Evolutionary conservation across 2,888 invertebrate genomes (phyloP).

Genomic region (Encarsia formosa): DNA sequence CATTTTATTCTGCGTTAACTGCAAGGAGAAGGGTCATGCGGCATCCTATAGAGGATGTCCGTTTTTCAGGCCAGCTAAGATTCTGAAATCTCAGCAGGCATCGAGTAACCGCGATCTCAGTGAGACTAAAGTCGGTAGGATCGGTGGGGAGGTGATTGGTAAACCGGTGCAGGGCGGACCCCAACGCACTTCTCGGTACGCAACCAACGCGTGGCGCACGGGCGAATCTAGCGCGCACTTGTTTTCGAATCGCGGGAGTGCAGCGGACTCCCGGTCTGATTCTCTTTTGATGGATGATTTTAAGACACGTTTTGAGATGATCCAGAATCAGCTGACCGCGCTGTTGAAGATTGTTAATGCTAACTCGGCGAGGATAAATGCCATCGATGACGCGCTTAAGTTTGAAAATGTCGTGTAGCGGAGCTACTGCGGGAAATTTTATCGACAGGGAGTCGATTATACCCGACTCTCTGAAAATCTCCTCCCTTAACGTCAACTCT

Average conservation of each 20-base stretch:
- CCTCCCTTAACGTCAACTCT: slow-evolving; percentile 6
- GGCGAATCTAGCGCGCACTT: too few relatives aligned
- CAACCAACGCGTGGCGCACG: too few relatives aligned
- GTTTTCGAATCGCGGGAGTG: too few relatives aligned
- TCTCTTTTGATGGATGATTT: too few relatives aligned
- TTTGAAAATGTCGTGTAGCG: too few relatives aligned
- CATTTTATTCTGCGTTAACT: slow-evolving; percentile 8
- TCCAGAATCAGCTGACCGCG: background rate
- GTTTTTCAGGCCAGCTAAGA: slow-evolving; percentile 5
- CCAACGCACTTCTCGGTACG: too few relatives aligned
- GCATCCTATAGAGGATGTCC: slow-evolving; percentile 8
- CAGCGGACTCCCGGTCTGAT: too few relatives aligned
- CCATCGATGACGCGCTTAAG: background rate
- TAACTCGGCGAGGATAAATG: background rate
- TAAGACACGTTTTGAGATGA: too few relatives aligned
- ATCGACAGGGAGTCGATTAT: too few relatives aligned
- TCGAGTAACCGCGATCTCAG: background rate
- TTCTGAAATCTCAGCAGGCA: background rate
- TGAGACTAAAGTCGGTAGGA: background rate
- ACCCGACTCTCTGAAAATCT: background rate
- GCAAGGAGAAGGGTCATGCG: slow-evolving; percentile 5
- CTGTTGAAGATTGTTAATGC: background rate
- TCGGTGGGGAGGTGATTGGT: background rate
- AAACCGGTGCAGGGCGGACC: background rate
- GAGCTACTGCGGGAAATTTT: too few relatives aligned